These are phyloP conservation scores for Etheostoma spectabile DNA, from an alignment of 2,113 vertebrate species.

Conservation along the genomic window DNA sequence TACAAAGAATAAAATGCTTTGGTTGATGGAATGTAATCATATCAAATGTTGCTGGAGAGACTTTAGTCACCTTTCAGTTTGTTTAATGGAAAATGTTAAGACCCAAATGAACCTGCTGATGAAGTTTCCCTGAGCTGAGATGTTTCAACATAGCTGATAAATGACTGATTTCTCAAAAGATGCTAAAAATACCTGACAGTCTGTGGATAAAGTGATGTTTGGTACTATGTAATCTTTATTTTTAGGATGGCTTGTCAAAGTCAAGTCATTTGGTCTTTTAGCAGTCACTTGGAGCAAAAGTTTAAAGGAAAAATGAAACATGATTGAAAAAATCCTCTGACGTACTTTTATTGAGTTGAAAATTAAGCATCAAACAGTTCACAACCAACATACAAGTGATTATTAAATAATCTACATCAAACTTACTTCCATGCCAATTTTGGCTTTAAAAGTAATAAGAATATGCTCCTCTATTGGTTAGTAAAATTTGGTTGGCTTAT, in stretches of 20 bases:
- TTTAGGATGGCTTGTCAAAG: neutral
- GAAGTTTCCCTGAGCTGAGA: too few species aligned
- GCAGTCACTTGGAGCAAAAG: neutral
- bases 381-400: neutral
- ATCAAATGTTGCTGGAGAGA: neutral
- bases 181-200: slow-evolving; percentile 44
- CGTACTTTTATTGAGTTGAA: neutral
- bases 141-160: slow-evolving; percentile 8
- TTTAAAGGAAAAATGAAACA: too few species aligned
- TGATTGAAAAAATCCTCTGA: neutral
- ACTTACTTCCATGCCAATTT: neutral
- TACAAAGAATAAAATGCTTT: too few species aligned
- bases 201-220: slow-evolving; percentile 13
- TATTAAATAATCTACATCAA: too few species aligned
- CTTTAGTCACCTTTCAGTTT: neutral
- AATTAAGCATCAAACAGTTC: neutral
- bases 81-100: too few species aligned
- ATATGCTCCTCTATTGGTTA: neutral
- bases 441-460: neutral
- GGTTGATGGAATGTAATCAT: neutral
- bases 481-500: neutral
- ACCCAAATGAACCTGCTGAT: too few species aligned
- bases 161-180: slow-evolving; percentile 23
- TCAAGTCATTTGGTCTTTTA: neutral
- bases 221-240: too few species aligned